Evolutionary conservation across 2,888 invertebrate species (phyloP), one percentile per base, ranked within the genome.

Genomic region (Xylota sylvarum): DNA sequence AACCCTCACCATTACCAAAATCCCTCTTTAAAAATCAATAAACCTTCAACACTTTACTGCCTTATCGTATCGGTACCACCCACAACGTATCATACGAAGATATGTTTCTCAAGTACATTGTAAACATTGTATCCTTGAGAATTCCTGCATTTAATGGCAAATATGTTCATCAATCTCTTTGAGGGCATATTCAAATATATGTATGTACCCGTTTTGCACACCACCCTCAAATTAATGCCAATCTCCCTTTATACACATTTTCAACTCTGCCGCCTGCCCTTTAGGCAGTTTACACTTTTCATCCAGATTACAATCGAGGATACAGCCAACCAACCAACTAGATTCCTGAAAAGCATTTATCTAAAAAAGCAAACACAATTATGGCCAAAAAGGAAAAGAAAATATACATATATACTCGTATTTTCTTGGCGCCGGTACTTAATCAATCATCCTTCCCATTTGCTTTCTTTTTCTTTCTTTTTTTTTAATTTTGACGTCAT

Each of bases 41-140:
- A 40, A 55, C 69, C 52, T 52, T 67, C 32, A 67, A 67, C 67
- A 55, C 67, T 7, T 23, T 27, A 12, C 19, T 19, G 27, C 23
- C 12, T 12, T 5, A 32, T 10, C 37, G 32, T 5, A 32, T 10
- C 37, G 32, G 17, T 30, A 52, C 35, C 37, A 17, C 27, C 14
- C 5, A 7, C 30, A 46, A 5, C 30, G 14, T 10, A 23, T n/a
- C 14, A 23, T 4, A 50, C 32, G 56, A 48, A 46, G 69, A 65
- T 50, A 64, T 58, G 46, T 46, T 37, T 27, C 72, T 78, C 58
- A 65, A 83, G 70, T 37, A 65, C 58, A 72, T 78, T 72, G 78
- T 27, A 58, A 83, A 83, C 72, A 78, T 65, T 78, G 40, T 58
- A 65, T 78, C 70, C 65, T 65, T 77, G 48, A 35, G 23, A 76